Evolutionary conservation across 2,113 vertebrate species (phyloP).

Genomic region (Pluvianellus socialis): DNA sequence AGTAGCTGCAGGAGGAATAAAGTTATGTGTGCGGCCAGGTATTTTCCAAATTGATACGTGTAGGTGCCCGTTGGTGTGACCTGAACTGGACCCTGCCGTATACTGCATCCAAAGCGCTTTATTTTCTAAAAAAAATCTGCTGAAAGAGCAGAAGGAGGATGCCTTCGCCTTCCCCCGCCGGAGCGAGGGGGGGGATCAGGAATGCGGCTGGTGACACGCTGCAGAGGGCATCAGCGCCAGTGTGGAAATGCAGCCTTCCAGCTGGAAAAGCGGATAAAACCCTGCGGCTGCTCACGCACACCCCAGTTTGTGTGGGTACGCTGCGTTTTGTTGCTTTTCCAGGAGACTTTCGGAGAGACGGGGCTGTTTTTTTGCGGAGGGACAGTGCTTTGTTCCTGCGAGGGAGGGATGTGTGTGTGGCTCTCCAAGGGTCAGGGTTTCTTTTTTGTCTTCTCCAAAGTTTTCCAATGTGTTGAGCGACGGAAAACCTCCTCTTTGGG

Average conservation of each 20-base stretch:
- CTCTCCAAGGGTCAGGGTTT: not conserved
- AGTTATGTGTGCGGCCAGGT: not conserved
- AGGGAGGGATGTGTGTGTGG: not conserved
- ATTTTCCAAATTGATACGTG: fast-evolving
- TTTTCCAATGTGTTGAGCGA: conserved; percentile 34
- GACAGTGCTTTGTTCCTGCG: not conserved
- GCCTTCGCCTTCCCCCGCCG: not conserved
- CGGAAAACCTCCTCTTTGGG: conserved; percentile 27
- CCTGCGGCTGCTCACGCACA: not conserved
- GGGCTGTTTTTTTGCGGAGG: not conserved
- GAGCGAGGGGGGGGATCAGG: conserved; percentile 8
- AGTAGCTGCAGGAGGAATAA: not conserved
- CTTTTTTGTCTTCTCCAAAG: not conserved
- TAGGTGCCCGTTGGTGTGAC: not conserved
- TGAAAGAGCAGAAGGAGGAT: conserved; percentile 36
- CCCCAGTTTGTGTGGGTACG: fast-evolving
- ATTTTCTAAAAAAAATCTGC: conserved; percentile 42
- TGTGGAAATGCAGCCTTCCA: not conserved
- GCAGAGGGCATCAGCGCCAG: not conserved
- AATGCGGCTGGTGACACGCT: conserved; percentile 5
- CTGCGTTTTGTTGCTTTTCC: not conserved
- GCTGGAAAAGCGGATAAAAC: not conserved
- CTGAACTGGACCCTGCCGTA: not conserved
- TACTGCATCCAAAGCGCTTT: not conserved
- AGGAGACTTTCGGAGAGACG: not conserved